A percentile compares a stretch with the other conserved stretches of the same genome.
Evolutionary conservation across 2,797 vertebrate genomes (phyloP).

Genomic region (Squalus acanthias): DNA sequence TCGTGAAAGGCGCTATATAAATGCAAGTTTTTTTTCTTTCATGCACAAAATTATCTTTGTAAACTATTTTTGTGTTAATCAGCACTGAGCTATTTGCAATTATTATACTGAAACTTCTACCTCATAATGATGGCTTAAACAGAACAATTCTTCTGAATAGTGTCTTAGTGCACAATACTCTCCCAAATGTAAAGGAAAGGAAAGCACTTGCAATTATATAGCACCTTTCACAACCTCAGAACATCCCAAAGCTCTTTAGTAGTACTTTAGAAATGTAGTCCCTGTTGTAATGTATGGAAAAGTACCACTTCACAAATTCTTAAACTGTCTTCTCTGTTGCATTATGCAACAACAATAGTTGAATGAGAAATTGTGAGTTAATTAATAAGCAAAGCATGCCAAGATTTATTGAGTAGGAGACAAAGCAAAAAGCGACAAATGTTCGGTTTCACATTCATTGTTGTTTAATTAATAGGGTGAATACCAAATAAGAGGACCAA

Average conservation of each 20-base stretch:
- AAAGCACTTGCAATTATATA: not conserved
- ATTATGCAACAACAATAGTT: not conserved
- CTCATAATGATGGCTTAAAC: not conserved
- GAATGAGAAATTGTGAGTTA: slow-evolving; percentile 18
- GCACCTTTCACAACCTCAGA: not conserved
- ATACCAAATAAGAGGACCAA: not conserved
- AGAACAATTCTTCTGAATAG: not conserved
- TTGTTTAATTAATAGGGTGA: not conserved
- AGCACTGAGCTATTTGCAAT: not conserved
- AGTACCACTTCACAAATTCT: not conserved
- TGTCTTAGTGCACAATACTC: not conserved
- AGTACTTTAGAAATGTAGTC: not conserved
- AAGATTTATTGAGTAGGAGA: slow-evolving; percentile 25
- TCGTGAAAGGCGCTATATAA: no score
- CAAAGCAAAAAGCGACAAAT: slow-evolving; percentile 21
- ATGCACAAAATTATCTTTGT: not conserved
- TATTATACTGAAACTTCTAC: not conserved
- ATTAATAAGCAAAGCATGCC: not conserved
- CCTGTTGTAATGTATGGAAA: not conserved
- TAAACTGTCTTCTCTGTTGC: not conserved
- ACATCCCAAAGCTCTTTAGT: not conserved
- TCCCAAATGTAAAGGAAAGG: not conserved
- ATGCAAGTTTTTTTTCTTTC: no score
- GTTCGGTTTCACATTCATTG: not conserved
- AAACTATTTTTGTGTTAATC: not conserved